These are phyloP conservation scores for Eufriesea mexicana DNA, from an alignment of 1,140 invertebrate species.

Conservation along the genomic window DNA sequence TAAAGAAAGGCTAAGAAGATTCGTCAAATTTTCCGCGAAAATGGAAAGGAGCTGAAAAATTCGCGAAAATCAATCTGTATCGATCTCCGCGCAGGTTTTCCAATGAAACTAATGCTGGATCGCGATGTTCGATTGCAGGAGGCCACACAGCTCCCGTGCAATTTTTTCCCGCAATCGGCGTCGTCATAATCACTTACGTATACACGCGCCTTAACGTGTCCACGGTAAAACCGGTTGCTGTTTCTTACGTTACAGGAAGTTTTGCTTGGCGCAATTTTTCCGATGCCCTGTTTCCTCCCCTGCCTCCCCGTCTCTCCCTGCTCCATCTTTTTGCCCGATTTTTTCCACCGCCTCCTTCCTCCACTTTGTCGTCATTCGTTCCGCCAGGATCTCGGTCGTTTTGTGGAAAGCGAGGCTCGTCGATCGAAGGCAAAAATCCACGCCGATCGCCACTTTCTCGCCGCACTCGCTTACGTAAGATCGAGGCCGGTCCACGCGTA, in stretches of 20 bases:
- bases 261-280: slow-evolving; percentile 43
- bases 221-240: slow-evolving; percentile 45
- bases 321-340: not conserved
- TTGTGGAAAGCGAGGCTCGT: slow-evolving; percentile 29
- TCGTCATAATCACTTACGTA: slow-evolving; percentile 24
- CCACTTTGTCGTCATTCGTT: not conserved
- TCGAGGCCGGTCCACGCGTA: too few species aligned
- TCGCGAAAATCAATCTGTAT: too few species aligned
- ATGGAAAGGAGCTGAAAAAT: too few species aligned
- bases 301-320: not conserved
- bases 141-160: not conserved
- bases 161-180: not conserved
- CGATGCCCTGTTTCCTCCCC: not conserved
- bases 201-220: slow-evolving; percentile 20
- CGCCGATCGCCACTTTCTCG: slow-evolving; percentile 26
- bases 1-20: too few species aligned
- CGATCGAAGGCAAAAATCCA: not conserved
- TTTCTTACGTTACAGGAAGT: slow-evolving; percentile 52
- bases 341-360: not conserved
- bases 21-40: too few species aligned
- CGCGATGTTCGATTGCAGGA: not conserved
- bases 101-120: not conserved
- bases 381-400: not conserved
- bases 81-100: not conserved
- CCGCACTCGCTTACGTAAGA: slow-evolving; percentile 1